Conservation (phyloP, 1,140 invertebrate genomes). For the Trichonephila clavipes region DNA sequence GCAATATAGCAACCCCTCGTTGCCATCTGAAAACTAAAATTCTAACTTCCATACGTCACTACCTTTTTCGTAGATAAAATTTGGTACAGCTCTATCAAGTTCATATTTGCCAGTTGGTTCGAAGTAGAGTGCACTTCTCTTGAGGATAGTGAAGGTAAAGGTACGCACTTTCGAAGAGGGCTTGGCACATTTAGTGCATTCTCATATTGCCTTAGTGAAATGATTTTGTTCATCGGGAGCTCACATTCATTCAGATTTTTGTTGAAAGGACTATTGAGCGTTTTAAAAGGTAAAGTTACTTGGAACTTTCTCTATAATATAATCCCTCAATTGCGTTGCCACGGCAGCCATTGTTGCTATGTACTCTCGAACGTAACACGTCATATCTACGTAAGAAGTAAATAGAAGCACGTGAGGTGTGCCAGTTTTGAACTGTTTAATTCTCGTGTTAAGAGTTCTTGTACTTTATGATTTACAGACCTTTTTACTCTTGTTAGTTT, state of each 20-base stretch:
- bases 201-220: neutral
- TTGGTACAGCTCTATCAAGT: neutral
- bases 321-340: constrained; percentile 17
- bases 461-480: too few species aligned
- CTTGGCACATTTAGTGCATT: neutral
- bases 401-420: constrained; percentile 71
- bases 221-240: too few species aligned
- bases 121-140: neutral
- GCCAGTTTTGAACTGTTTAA: constrained; percentile 42
- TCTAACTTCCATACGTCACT: neutral
- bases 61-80: neutral
- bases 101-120: neutral
- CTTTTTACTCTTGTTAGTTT: too few species aligned
- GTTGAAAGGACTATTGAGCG: neutral
- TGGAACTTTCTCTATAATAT: neutral
- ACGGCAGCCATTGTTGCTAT: constrained; percentile 60
- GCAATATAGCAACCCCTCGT: neutral
- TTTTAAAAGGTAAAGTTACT: neutral
- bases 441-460: neutral
- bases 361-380: constrained; percentile 29
- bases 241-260: neutral
- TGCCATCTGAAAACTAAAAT: neutral
- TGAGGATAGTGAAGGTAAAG: neutral
- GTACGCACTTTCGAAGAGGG: neutral
- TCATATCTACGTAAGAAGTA: constrained; percentile 53